These are phyloP conservation scores for Salvelinus namaycush DNA, from an alignment of 2,113 vertebrate genomes.

Conservation along the genomic window DNA sequence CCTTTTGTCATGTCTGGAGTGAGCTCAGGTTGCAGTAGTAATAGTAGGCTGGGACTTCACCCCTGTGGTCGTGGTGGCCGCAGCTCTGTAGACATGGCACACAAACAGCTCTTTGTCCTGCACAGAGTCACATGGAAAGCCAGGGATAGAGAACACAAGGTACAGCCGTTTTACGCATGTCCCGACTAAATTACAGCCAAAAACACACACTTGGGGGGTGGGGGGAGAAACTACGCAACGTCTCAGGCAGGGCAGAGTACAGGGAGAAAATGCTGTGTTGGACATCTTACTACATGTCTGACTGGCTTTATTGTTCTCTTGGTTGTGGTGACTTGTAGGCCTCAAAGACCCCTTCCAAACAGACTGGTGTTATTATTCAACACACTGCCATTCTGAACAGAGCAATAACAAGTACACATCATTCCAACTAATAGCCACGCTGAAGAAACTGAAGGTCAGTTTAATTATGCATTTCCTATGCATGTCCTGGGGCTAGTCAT, in stretches of 20 bases:
- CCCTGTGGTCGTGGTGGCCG: slow-evolving; percentile 1
- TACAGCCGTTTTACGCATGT: slow-evolving; percentile 48
- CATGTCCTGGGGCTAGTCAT: background rate
- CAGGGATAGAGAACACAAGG: slow-evolving; percentile 33
- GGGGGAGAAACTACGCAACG: slow-evolving; percentile 9
- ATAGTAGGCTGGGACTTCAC: slow-evolving; percentile 34
- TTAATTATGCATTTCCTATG: background rate
- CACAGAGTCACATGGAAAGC: slow-evolving; percentile 55
- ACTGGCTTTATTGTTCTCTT: no score
- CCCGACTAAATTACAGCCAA: slow-evolving; percentile 39
- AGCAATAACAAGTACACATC: background rate
- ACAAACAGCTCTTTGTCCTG: slow-evolving; percentile 65
- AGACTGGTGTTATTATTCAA: background rate
- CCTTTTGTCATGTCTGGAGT: slow-evolving; percentile 34
- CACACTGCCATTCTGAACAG: background rate
- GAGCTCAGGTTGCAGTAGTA: slow-evolving; percentile 34
- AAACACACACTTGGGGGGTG: background rate
- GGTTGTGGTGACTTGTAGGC: no score
- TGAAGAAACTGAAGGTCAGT: background rate
- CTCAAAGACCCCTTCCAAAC: background rate
- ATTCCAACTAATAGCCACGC: background rate
- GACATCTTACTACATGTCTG: no score
- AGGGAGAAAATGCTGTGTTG: background rate
- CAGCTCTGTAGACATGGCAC: slow-evolving; percentile 10
- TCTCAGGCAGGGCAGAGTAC: slow-evolving; percentile 52